Conservation (phyloP, 2,797 vertebrate genomes). For the Pagetopsis macropterus region DNA sequence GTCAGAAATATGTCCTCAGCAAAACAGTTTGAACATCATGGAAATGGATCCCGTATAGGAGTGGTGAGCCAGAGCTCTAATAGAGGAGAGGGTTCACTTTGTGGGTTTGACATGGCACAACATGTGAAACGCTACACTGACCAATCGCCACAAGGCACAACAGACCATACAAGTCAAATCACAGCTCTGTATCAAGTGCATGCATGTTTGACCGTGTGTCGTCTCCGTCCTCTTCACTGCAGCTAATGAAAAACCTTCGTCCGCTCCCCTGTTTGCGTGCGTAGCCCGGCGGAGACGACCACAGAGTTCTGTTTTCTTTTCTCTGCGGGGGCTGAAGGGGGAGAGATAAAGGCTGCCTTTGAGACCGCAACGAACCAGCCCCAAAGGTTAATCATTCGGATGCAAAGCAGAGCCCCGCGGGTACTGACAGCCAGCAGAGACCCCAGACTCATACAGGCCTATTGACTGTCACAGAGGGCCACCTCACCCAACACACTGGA, state of each 20-base stretch:
- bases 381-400: constrained; percentile 74
- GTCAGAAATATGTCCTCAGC: background rate
- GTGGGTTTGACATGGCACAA: background rate
- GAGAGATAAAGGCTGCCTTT: constrained; percentile 68
- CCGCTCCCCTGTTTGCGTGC: constrained; percentile 20
- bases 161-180: background rate
- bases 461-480: constrained; percentile 39
- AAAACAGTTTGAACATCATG: background rate
- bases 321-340: constrained; percentile 38
- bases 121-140: background rate
- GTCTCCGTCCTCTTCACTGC: constrained; percentile 11
- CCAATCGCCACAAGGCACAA: background rate
- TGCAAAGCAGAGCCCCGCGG: constrained; percentile 48
- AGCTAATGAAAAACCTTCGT: constrained; percentile 34
- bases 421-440: constrained; percentile 39
- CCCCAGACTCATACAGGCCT: constrained; percentile 51
- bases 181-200: background rate
- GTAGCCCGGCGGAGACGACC: constrained; percentile 47
- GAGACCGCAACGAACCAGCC: constrained; percentile 34
- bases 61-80: background rate
- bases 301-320: constrained; percentile 67
- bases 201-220: background rate
- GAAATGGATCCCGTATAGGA: background rate
- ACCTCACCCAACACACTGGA: background rate
- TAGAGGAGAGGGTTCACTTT: background rate